Evolutionary conservation across 1,140 invertebrate species (phyloP).

Genomic region (Drosophila nigrodunni): DNA sequence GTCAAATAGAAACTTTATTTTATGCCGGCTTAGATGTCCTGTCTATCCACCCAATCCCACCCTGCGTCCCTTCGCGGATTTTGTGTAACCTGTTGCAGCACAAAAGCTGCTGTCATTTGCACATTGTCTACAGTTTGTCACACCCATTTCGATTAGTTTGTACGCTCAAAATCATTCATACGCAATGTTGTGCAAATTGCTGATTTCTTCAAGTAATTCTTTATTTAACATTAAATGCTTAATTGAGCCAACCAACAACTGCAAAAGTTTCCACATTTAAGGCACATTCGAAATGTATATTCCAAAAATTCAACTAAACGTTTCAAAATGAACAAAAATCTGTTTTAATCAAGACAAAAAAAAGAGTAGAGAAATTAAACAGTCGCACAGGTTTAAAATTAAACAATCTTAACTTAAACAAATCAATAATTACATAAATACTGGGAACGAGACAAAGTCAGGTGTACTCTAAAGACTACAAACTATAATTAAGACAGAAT

Average conservation of each 20-base stretch:
- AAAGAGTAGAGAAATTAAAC: constrained; percentile 27
- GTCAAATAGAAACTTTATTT: constrained; percentile 22
- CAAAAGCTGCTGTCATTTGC: constrained; percentile 12
- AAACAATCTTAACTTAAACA: constrained; percentile 30
- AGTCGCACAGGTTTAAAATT: constrained; percentile 21
- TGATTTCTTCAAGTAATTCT: constrained; percentile 26
- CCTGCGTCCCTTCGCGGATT: neutral
- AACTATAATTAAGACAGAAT: constrained; percentile 31
- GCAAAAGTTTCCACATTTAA: constrained; percentile 20
- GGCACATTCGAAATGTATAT: constrained; percentile 31
- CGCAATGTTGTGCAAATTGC: constrained; percentile 6
- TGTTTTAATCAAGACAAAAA: constrained; percentile 37
- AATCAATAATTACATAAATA: constrained; percentile 25
- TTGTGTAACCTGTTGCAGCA: constrained; percentile 23
- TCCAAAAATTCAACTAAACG: constrained; percentile 9
- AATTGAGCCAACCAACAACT: neutral
- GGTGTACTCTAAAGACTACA: neutral
- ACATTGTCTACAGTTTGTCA: constrained; percentile 2
- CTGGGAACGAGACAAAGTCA: constrained; percentile 32
- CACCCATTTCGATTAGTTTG: neutral
- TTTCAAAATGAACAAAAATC: constrained; percentile 12
- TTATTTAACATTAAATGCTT: constrained; percentile 38
- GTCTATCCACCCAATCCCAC: neutral
- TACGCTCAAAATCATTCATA: constrained; percentile 1
- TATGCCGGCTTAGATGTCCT: constrained; percentile 16